phyloP scores from a whole-genome alignment of 2,797 vertebrate species.

The Aeoliscus strigatus region DNA sequence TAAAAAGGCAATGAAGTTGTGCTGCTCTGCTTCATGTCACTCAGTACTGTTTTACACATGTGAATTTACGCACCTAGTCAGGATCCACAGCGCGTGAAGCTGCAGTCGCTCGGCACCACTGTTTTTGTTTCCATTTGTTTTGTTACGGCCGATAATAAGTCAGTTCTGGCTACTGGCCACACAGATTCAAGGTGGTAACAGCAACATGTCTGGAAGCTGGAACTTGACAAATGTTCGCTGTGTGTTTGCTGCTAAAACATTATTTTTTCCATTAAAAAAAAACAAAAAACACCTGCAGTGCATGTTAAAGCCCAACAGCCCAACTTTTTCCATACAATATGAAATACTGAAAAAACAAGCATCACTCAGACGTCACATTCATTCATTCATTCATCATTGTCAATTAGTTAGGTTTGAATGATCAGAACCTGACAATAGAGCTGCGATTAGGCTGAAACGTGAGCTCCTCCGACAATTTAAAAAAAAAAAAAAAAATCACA shows the following conservation, averaged over 20 bases:
- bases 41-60: not conserved
- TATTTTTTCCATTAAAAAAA: not conserved
- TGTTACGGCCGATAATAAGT: constrained; percentile 10
- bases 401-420: no score
- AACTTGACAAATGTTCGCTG: not conserved
- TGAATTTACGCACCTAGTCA: constrained; percentile 7
- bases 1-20: not conserved
- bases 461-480: no score
- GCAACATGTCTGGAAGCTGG: constrained; percentile 2
- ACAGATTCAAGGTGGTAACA: constrained; percentile 4
- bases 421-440: no score
- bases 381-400: no score
- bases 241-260: constrained; percentile 1
- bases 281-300: no score
- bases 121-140: constrained; percentile 27
- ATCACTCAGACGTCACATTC: no score
- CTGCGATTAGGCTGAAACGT: no score
- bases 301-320: no score
- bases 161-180: constrained; percentile 1
- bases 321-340: no score
- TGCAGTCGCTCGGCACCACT: constrained; percentile 2
- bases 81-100: constrained; percentile 8
- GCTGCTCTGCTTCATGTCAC: constrained; percentile 1
- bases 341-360: no score
- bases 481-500: no score